Evolutionary conservation across 2,797 vertebrate species (phyloP).

Genomic region (Pogoniulus pusillus): DNA sequence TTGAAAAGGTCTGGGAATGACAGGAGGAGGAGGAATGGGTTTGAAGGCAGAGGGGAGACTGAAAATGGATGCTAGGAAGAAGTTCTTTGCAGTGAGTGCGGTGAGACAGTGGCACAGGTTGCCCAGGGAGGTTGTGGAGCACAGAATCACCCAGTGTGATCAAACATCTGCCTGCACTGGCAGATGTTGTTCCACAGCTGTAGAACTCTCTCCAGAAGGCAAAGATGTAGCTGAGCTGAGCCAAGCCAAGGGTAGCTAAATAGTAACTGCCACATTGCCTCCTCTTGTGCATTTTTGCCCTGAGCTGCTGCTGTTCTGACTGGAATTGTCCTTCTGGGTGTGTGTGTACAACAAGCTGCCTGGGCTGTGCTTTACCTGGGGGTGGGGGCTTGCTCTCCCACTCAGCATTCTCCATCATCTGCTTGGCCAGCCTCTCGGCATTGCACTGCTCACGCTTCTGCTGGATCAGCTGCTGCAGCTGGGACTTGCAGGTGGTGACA

Average conservation of each 20-base stretch:
- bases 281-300: background rate
- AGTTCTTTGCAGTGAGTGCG: too few relatives aligned
- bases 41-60: too few relatives aligned
- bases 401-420: constrained; percentile 97
- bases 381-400: constrained; percentile 96
- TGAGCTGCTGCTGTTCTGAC: background rate
- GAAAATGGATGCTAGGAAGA: too few relatives aligned
- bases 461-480: constrained; percentile 94
- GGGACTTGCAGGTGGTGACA: constrained; percentile 91
- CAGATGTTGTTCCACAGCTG: background rate
- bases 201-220: background rate
- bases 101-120: too few relatives aligned
- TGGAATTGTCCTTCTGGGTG: background rate
- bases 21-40: too few relatives aligned
- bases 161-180: background rate
- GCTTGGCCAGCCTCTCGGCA: constrained; percentile 92
- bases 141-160: too few relatives aligned
- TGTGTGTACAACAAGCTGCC: background rate
- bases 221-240: background rate
- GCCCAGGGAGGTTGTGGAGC: too few relatives aligned
- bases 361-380: constrained; percentile 79
- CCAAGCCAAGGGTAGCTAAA: background rate
- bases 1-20: too few relatives aligned
- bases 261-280: background rate
- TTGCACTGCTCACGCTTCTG: constrained; percentile 96